A percentile compares a stretch with the other conserved stretches of the same genome.
These are phyloP conservation scores for Drosophila repletoides DNA, from an alignment of 1,140 invertebrate genomes.

Conservation along the genomic window DNA sequence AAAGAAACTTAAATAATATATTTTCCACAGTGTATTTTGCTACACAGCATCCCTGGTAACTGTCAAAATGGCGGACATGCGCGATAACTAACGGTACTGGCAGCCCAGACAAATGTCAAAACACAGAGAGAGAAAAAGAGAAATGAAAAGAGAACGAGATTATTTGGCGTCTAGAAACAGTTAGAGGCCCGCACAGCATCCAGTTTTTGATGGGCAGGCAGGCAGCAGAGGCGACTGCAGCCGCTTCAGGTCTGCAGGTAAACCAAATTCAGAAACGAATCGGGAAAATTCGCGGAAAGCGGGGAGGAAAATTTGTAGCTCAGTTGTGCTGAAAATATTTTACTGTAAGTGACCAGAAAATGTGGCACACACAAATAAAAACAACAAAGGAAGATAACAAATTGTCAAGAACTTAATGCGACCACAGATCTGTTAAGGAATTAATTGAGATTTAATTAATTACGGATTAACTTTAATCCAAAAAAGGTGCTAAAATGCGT, in stretches of 20 bases:
- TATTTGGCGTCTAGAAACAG: conserved; percentile 21
- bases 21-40: conserved; percentile 9
- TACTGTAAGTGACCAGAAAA: conserved; percentile 59
- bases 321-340: conserved; percentile 61
- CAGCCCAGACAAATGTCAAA: conserved; percentile 45
- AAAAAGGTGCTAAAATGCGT: conserved; percentile 61
- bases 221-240: conserved; percentile 47
- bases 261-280: background rate
- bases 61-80: conserved; percentile 36
- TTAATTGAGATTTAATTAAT: conserved; percentile 20
- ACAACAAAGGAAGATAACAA: conserved; percentile 19
- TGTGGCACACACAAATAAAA: conserved; percentile 48
- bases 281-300: background rate
- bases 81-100: conserved; percentile 10
- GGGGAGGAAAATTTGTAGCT: background rate
- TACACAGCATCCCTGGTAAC: conserved; percentile 66
- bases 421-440: background rate
- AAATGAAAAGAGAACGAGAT: background rate
- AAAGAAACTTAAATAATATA: no score
- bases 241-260: conserved; percentile 29
- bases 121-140: conserved; percentile 17
- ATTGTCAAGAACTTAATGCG: conserved; percentile 66
- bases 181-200: conserved; percentile 51
- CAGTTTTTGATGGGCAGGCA: conserved; percentile 47
- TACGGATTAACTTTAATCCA: conserved; percentile 24